Percentiles rank a stretch among this genome's conserved stretches.
These are phyloP conservation scores for Promerops cafer DNA, from an alignment of 2,113 vertebrate species.

Conservation along the genomic window DNA sequence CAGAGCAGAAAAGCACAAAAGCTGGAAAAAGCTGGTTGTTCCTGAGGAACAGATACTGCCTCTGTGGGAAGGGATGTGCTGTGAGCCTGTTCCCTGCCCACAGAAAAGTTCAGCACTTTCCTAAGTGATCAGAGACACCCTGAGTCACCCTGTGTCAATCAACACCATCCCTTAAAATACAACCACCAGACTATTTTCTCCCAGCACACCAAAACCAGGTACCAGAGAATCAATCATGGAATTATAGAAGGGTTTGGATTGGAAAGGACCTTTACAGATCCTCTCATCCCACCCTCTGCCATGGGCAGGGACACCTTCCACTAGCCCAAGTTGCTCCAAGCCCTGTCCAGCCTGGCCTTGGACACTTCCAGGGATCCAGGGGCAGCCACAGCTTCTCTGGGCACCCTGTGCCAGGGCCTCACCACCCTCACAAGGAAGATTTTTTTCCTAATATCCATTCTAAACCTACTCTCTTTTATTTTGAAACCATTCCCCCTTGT, in stretches of 20 bases:
- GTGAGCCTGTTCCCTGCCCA: background rate
- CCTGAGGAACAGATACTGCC: background rate
- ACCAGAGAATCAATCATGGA: background rate
- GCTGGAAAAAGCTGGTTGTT: background rate
- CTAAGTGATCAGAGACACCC: background rate
- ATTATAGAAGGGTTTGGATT: background rate
- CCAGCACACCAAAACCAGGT: background rate
- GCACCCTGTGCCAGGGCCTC: background rate
- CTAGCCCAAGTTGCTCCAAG: rapidly evolving
- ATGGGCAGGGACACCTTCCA: background rate
- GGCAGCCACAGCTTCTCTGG: background rate
- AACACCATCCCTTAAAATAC: background rate
- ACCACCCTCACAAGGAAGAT: rapidly evolving
- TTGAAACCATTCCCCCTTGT: background rate
- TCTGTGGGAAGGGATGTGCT: background rate
- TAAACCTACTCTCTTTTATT: background rate
- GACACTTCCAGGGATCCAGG: background rate
- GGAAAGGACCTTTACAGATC: background rate
- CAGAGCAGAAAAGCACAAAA: background rate
- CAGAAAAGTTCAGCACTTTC: background rate
- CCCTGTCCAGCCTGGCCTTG: rapidly evolving
- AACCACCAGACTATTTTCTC: background rate
- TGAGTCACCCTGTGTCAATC: background rate
- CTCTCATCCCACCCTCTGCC: background rate
- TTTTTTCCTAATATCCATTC: background rate